phyloP scores from a whole-genome alignment of 2,113 vertebrate species.

The Pseudorasbora parva region DNA sequence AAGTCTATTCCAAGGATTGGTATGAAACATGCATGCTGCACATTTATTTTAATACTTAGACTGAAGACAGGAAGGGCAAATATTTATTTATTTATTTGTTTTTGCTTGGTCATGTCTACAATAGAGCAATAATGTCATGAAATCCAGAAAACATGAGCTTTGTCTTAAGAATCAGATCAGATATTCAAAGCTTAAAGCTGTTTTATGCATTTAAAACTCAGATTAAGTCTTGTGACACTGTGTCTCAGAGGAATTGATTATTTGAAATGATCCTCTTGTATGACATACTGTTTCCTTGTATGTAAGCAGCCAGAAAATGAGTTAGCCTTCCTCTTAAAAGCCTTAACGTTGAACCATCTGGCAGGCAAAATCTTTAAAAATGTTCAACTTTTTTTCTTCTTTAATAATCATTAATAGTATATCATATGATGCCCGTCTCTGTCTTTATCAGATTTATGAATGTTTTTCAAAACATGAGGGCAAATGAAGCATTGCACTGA shows the following conservation, averaged over 20 bases:
- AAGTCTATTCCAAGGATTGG: background rate
- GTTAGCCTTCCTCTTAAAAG: background rate
- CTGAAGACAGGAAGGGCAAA: background rate
- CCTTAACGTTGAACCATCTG: background rate
- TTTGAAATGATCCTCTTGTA: constrained; percentile 6
- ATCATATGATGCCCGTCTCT: background rate
- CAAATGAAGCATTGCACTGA: background rate
- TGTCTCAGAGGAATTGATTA: constrained; percentile 29
- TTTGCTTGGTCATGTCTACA: background rate
- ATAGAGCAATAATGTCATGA: background rate
- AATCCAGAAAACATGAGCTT: constrained; percentile 16
- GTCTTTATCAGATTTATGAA: background rate
- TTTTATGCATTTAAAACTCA: constrained; percentile 15
- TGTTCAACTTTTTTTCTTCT: background rate
- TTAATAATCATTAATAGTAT: background rate
- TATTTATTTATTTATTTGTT: background rate
- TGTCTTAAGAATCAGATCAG: constrained; percentile 19
- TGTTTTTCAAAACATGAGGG: background rate
- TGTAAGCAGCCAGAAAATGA: background rate
- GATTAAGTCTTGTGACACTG: constrained; percentile 7
- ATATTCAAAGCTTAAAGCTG: constrained; percentile 18
- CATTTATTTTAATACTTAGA: background rate
- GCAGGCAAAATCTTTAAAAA: background rate
- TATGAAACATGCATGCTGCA: background rate
- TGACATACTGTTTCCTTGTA: background rate